Evolutionary conservation across 2,888 invertebrate species (phyloP).

Genomic region (Malthinus seriepunctatus): DNA sequence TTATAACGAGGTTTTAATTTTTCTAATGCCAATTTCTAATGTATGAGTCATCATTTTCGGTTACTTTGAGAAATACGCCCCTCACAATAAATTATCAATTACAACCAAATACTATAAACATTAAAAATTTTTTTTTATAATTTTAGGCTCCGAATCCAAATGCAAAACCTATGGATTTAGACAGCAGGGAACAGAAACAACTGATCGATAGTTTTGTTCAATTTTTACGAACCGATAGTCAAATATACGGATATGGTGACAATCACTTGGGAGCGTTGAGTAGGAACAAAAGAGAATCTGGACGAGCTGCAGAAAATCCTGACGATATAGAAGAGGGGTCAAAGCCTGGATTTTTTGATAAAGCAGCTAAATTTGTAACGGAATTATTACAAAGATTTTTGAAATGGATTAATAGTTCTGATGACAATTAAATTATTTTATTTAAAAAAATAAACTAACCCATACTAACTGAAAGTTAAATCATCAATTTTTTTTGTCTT

Average conservation of each 20-base stretch:
- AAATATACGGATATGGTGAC: slow-evolving; percentile 28
- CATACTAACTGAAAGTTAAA: too few species aligned
- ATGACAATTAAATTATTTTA: slow-evolving; percentile 34
- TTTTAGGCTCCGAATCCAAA: slow-evolving; percentile 15
- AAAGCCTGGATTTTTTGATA: slow-evolving; percentile 50
- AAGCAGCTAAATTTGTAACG: slow-evolving; percentile 53
- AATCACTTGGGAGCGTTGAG: slow-evolving; percentile 5
- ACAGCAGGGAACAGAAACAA: slow-evolving; percentile 30
- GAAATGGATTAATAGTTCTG: slow-evolving; percentile 53
- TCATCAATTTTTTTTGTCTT: too few species aligned
- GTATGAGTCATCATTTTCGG: slow-evolving; percentile 16
- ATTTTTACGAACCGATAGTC: slow-evolving; percentile 48
- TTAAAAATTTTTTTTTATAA: neutral
- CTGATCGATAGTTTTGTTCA: slow-evolving; percentile 45
- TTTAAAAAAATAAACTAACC: neutral
- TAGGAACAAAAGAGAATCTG: slow-evolving; percentile 32
- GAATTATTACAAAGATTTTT: slow-evolving; percentile 54
- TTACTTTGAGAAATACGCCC: neutral
- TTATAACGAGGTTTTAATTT: slow-evolving; percentile 9
- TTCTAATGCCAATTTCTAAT: slow-evolving; percentile 6
- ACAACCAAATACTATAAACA: too few species aligned
- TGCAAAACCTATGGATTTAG: neutral
- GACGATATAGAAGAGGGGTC: slow-evolving; percentile 25
- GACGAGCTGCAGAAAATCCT: slow-evolving; percentile 19
- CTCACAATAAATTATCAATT: too few species aligned